Conservation (phyloP, 2,113 vertebrate genomes). For the Microtus oregoni region DNA sequence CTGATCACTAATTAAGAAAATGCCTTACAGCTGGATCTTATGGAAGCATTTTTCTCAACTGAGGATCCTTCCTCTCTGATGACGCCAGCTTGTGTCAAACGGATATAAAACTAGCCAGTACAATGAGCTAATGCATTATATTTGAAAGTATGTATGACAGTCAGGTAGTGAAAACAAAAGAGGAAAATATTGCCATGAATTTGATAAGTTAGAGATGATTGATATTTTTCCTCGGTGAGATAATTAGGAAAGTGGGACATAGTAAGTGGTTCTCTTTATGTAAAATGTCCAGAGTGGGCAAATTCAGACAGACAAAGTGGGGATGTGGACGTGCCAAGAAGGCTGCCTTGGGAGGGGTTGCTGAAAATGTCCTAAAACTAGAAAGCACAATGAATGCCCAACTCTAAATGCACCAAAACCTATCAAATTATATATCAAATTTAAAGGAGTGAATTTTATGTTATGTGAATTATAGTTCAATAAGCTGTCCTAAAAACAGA, state of each 20-base stretch:
- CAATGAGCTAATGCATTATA: constrained; percentile 17
- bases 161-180: constrained; percentile 61
- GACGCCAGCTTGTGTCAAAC: neutral
- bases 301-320: neutral
- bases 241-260: constrained; percentile 2
- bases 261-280: neutral
- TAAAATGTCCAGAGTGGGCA: constrained; percentile 17
- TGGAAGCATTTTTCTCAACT: too few relatives aligned
- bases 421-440: neutral
- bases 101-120: neutral
- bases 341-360: neutral
- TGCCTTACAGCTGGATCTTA: too few relatives aligned
- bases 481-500: neutral
- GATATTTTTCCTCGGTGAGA: constrained; percentile 13
- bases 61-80: too few relatives aligned
- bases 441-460: constrained; percentile 15
- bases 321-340: neutral
- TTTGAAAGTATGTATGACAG: constrained; percentile 51
- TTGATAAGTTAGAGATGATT: constrained; percentile 41
- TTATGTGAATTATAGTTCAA: neutral
- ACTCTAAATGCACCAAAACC: neutral
- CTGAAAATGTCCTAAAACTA: neutral
- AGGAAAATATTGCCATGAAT: constrained; percentile 41
- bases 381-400: neutral
- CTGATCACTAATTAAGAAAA: too few relatives aligned